Evolutionary conservation across 2,113 vertebrate species (phyloP).

Genomic region (Oxygymnocypris stewartii): DNA sequence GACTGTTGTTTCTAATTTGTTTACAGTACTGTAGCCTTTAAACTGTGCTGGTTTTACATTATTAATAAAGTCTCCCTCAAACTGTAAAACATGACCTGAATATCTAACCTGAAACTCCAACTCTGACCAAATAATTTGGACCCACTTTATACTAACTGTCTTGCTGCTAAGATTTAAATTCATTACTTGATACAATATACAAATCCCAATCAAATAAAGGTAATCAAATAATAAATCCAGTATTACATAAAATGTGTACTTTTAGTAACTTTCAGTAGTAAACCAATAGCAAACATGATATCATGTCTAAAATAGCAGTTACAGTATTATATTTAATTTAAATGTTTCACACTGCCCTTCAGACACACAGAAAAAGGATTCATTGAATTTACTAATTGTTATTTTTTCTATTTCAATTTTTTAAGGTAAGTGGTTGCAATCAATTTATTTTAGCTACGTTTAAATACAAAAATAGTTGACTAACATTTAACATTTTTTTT

Average conservation of each 20-base stretch:
- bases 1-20: conserved; percentile 67
- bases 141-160: not conserved
- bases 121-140: not conserved
- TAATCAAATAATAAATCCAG: not conserved
- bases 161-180: not conserved
- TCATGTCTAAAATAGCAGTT: not conserved
- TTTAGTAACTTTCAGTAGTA: not conserved
- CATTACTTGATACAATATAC: not conserved
- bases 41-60: conserved; percentile 48
- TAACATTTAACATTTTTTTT: too few species aligned
- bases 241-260: not conserved
- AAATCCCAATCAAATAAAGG: too few species aligned
- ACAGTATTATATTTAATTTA: not conserved
- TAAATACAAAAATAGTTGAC: too few species aligned
- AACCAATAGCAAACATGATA: not conserved
- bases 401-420: too few species aligned
- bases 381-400: too few species aligned
- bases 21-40: conserved; percentile 67
- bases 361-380: not conserved
- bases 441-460: too few species aligned
- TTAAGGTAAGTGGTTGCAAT: too few species aligned
- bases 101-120: not conserved
- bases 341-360: not conserved
- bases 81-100: not conserved
- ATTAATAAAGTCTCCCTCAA: not conserved